These are phyloP conservation scores for Eristalinus aeneus DNA, from an alignment of 2,888 invertebrate species.

Conservation along the genomic window DNA sequence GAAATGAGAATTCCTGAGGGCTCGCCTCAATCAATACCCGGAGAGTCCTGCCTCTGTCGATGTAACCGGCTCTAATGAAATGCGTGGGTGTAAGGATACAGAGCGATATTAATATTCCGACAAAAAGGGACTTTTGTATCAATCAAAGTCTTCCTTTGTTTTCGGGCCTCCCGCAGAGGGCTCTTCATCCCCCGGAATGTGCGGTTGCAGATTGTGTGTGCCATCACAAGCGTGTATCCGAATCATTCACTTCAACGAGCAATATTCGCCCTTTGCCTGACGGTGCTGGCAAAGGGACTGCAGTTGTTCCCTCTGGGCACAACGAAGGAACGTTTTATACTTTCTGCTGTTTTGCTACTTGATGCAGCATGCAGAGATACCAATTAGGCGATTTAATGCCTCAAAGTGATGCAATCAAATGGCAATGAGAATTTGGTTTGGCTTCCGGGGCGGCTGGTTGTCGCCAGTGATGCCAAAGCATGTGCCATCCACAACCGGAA, in stretches of 20 bases:
- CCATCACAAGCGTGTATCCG: background rate
- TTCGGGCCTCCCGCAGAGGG: background rate
- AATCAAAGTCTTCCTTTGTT: conserved; percentile 39
- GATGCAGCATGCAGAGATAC: background rate
- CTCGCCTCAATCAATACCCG: background rate
- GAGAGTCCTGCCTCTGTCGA: background rate
- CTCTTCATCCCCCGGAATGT: background rate
- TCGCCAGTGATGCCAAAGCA: too few species aligned
- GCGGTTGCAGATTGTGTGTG: background rate
- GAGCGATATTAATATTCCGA: conserved; percentile 21
- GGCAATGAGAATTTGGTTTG: background rate
- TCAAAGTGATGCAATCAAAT: background rate
- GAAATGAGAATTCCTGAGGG: background rate
- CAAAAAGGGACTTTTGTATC: conserved; percentile 28
- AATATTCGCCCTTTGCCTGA: conserved; percentile 14
- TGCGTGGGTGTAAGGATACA: background rate
- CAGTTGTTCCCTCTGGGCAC: too few species aligned
- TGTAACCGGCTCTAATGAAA: conserved; percentile 10
- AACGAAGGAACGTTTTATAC: too few species aligned
- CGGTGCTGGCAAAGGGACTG: background rate
- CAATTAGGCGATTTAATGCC: conserved; percentile 24
- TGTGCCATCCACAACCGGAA: too few species aligned
- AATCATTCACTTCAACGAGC: conserved; percentile 10
- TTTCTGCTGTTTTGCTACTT: too few species aligned
- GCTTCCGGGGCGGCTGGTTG: background rate